Evolutionary conservation across 2,797 vertebrate genomes (phyloP), one percentile per base, ranked within the genome.

Genomic region (Chelon auratus): DNA sequence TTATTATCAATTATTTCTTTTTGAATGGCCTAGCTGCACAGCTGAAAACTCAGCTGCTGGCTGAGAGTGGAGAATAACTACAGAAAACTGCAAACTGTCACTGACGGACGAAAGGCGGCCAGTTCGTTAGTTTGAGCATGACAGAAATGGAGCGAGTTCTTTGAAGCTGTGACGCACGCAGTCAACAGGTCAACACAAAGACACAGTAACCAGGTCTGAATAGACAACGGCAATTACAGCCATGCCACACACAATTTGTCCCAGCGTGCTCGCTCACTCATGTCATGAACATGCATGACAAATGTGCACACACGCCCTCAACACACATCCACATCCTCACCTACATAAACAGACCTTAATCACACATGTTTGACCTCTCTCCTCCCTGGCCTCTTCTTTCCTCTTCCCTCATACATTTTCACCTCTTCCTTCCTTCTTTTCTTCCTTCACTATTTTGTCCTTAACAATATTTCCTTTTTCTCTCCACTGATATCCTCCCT

Each of bases 161-260:
- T 56, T 77, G 67, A 71, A 77, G 73, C 68, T 43, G 62, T 72
- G 83, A 56, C 51, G 18, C 57, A 68, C 53, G 30, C 60, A 65
- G 57, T 89, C 81, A 89, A 75, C 59, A 70, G 86, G 81, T 87
- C 65, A 54, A 62, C 57, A 72, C 65, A 66, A 56, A 75, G 58
- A 63, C 56, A 62, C 48, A 42, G 55, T 11, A 54, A 62, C 22
- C 30, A 36, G 20, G 40, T 57, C 43, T 78, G 51, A 83, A 75
- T 36, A 68, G 37, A 66, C 47, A 61, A 9, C 1, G n/a, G 33
- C 18, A 55, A 65, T 71, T 63, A 65, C 33, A 61, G n/a, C 47
- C 4, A 0, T 9, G 2, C 30, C 30, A 26, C 55, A 42, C 45
- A 51, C 20, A 24, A 26, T 17, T 36, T 51, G n/a, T 53, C 18